Percentiles rank a stretch among this genome's conserved stretches.
These are phyloP conservation scores for Cardinalis cardinalis DNA, from an alignment of 2,113 vertebrate species.

Conservation along the genomic window DNA sequence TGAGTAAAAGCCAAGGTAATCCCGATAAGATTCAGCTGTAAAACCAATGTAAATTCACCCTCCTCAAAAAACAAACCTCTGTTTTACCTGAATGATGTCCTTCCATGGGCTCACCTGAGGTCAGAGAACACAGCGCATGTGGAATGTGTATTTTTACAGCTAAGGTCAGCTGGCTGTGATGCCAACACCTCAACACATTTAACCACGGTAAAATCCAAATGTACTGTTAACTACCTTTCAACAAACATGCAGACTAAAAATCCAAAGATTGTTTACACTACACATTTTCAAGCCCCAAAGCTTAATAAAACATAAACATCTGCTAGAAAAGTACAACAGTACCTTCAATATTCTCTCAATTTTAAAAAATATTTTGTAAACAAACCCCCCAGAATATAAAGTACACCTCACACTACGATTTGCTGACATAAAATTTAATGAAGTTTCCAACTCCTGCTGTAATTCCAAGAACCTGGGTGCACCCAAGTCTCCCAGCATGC, in stretches of 20 bases:
- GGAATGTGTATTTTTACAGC: not conserved
- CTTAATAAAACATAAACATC: not conserved
- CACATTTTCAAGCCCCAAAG: not conserved
- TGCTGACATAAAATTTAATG: not conserved
- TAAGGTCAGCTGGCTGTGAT: not conserved
- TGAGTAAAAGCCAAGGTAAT: not conserved
- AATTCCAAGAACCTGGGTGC: not conserved
- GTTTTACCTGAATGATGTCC: not conserved
- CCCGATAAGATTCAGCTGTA: rapidly evolving
- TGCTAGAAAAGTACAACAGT: not conserved
- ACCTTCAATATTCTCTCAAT: not conserved
- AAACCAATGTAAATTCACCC: not conserved
- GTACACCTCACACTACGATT: not conserved
- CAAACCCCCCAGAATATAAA: not conserved
- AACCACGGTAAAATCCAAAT: not conserved
- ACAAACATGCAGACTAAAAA: not conserved
- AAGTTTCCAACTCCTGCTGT: not conserved
- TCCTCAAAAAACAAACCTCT: not conserved
- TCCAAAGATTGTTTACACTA: not conserved
- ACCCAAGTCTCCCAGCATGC: not conserved
- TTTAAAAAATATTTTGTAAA: not conserved
- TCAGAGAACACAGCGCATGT: not conserved
- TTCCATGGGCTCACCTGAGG: not conserved
- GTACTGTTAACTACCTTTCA: not conserved
- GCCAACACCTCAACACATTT: not conserved